These are phyloP conservation scores for rabbit (Oryctolagus cuniculus) DNA, from an alignment of 2,113 vertebrate species.

Conservation along the genomic window mOryCun1.1 NC_091443.1:47905501-47906000, in stretches of 20 bases:
- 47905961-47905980: constrained; percentile 15
- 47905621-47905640: background rate
- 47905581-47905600: constrained; percentile 43
- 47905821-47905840: background rate
- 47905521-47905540: constrained; percentile 21
- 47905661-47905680: constrained; percentile 63
- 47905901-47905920: background rate
- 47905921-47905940: background rate
- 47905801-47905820: background rate
- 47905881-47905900: constrained; percentile 42
- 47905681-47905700: constrained; percentile 62
- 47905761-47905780: constrained; percentile 37
- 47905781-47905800: background rate
- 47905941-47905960: background rate
- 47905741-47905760: constrained; percentile 13
- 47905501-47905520: constrained; percentile 48
- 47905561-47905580: background rate
- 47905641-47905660: background rate
- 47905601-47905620: constrained; percentile 55
- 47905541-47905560: constrained; percentile 31
- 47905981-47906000: background rate
- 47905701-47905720: constrained; percentile 42
- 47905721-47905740: constrained; percentile 47
- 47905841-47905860: background rate
- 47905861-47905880: background rate